Base-by-base conservation (phyloP, 2,888 invertebrate genomes). In the Cerastis rubricosa region DNA sequence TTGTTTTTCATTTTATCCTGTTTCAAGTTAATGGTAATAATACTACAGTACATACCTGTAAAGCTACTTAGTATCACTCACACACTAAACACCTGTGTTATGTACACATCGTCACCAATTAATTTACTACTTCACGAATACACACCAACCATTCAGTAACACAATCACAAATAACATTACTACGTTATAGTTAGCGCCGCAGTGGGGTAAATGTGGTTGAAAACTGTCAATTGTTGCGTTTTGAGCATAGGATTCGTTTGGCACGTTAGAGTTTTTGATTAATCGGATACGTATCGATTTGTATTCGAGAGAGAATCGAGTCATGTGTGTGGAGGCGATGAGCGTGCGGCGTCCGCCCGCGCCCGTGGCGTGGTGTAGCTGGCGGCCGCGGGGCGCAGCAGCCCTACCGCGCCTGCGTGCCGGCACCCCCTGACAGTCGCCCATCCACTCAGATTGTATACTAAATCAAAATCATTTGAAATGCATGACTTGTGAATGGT, bases 241-340 rank as follows among this genome's bases (percentile, higher is more conserved):
- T 92, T 90, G 89, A 90, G 88, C 89, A 90, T 87, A 87, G 86
- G 88, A 86, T 87, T 83, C 76, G 80, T 83, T 86, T 90, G 82
- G 78, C 86, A 88, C 87, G 84, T 88, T 89, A 90, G 89, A 84
- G 86, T 85, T 89, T n/a, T 89, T 90, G 88, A 88, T 90, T 92
- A 91, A 92, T 93, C 90, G 92, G 91, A 87, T 92, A 89, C 87
- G 84, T 95, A 95, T 96, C 93, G 95, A 95, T 95, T 95, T 91
- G 91, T 89, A 89, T 91, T 92, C 89, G 92, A 90, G 88, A 87
- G 81, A 81, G 85, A 81, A 77, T 87, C 85, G 86, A 84, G 85
- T 85, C 74, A 74, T 78, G 81, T 84, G 85, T 81, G 64, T 85
- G 74, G 85, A 88, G 90, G 89, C 88, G 89, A 81, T 83, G 84